These are phyloP conservation scores for Nemurella pictetii DNA, from an alignment of 2,888 invertebrate genomes.

Conservation along the genomic window DNA sequence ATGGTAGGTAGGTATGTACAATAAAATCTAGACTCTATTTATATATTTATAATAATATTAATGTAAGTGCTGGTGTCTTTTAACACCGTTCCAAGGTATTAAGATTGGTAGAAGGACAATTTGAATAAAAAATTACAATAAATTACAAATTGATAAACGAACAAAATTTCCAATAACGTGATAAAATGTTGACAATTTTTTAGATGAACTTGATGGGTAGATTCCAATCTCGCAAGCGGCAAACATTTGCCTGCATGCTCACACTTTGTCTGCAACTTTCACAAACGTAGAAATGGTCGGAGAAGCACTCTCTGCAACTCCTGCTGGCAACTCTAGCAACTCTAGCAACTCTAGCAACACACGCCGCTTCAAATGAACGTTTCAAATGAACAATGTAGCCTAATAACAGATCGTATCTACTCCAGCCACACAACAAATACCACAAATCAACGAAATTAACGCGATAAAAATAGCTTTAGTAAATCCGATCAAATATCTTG, in stretches of 20 bases:
- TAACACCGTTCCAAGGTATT: not conserved
- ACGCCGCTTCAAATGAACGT: not conserved
- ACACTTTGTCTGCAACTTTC: no score
- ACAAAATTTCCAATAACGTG: conserved; percentile 10
- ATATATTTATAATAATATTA: conserved; percentile 16
- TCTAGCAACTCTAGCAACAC: not conserved
- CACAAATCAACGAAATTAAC: not conserved
- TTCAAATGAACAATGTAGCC: not conserved
- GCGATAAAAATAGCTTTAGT: not conserved
- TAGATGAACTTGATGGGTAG: not conserved
- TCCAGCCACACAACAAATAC: conserved; percentile 28
- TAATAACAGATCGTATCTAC: not conserved
- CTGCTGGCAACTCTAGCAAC: not conserved
- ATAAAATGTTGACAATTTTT: not conserved
- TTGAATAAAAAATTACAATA: not conserved
- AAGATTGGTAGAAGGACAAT: not conserved
- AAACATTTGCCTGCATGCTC: not conserved
- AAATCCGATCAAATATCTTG: not conserved
- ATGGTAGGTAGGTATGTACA: conserved; percentile 39
- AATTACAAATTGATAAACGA: conserved; percentile 10
- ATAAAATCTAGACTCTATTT: conserved; percentile 35
- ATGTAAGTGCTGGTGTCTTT: not conserved
- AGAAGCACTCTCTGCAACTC: not conserved
- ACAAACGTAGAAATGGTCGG: no score
- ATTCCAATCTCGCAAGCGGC: not conserved